Conservation (phyloP, 2,113 vertebrate species). For the Gavia stellata region DNA sequence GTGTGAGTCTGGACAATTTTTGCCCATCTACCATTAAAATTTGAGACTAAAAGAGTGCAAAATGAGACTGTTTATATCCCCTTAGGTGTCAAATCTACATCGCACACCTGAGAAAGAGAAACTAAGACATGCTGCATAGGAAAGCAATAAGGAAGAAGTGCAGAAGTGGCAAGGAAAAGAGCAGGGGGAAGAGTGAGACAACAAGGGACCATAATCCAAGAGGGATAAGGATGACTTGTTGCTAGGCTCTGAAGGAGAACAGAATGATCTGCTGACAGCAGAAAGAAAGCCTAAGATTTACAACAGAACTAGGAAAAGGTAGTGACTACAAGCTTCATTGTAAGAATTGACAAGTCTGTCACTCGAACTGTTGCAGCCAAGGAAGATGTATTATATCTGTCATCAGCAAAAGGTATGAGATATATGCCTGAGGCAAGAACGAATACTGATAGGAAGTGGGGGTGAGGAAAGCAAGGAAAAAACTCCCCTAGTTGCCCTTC, state of each 20-base stretch:
- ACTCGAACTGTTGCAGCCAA: background rate
- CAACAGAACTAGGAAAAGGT: background rate
- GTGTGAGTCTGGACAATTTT: background rate
- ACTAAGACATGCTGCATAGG: background rate
- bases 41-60: background rate
- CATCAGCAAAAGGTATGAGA: background rate
- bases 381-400: background rate
- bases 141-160: background rate
- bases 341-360: background rate
- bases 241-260: background rate
- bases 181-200: background rate
- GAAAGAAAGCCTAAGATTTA: background rate
- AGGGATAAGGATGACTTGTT: background rate
- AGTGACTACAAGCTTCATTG: background rate
- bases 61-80: background rate
- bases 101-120: background rate
- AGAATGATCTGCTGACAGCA: background rate
- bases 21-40: background rate
- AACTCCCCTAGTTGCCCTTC: background rate
- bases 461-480: background rate
- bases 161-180: background rate
- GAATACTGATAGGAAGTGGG: background rate
- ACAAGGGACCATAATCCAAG: background rate
- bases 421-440: background rate
- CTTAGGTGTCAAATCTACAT: background rate